phyloP scores from a whole-genome alignment of 2,888 invertebrate species.

The Uloborus plumipes region DNA sequence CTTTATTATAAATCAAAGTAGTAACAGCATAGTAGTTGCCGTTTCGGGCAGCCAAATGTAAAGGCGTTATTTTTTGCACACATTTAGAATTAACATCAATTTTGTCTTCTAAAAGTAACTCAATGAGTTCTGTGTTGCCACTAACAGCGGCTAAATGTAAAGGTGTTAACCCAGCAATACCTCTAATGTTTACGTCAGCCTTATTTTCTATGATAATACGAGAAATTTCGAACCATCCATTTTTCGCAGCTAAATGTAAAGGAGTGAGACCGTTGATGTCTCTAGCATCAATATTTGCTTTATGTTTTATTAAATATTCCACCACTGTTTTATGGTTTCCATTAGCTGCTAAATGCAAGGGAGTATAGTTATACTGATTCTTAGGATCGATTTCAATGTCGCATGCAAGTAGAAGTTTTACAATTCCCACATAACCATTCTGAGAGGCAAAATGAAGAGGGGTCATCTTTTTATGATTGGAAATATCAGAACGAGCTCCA shows the following conservation, averaged over 20 bases:
- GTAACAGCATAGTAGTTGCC: neutral
- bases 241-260: neutral
- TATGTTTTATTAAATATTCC: neutral
- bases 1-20: neutral
- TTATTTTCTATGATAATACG: neutral
- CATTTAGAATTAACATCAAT: neutral
- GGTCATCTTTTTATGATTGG: neutral
- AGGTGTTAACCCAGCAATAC: neutral
- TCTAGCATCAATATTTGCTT: neutral
- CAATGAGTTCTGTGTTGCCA: neutral
- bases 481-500: constrained; percentile 17
- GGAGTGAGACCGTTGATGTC: neutral
- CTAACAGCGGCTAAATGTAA: neutral
- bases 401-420: neutral
- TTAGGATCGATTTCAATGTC: neutral
- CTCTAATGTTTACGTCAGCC: neutral
- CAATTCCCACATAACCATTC: constrained; percentile 1
- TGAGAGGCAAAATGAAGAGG: constrained; percentile 42
- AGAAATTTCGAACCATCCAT: neutral
- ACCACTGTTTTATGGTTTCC: constrained; percentile 9
- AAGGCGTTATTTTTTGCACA: neutral
- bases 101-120: neutral
- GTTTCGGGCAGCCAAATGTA: neutral
- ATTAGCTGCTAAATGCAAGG: neutral
- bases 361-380: neutral